These are phyloP conservation scores for Zonitis immaculata DNA, from an alignment of 2,888 invertebrate genomes.

Conservation along the genomic window DNA sequence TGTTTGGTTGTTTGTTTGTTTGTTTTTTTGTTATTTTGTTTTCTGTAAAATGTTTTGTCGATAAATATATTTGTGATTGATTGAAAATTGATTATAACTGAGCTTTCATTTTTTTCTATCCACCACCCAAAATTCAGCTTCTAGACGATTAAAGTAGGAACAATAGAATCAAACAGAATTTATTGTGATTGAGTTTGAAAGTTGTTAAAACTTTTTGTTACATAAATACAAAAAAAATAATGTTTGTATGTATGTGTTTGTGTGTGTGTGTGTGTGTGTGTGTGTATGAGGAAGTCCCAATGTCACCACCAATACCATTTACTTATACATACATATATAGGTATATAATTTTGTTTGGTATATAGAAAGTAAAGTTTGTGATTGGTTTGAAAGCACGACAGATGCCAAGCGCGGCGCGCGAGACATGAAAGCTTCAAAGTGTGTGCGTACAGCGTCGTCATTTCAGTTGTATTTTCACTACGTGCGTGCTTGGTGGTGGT, in stretches of 20 bases:
- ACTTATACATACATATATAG: too few relatives aligned
- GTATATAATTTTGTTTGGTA: conserved; percentile 14
- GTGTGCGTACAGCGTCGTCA: conserved; percentile 40
- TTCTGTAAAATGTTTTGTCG: background rate
- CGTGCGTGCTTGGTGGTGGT: conserved; percentile 47
- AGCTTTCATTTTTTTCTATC: too few relatives aligned
- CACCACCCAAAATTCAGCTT: too few relatives aligned
- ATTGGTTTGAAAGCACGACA: conserved; percentile 47
- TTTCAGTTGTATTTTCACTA: conserved; percentile 45
- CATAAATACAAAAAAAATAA: too few relatives aligned
- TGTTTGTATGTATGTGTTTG: too few relatives aligned
- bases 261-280: too few relatives aligned
- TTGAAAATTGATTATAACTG: background rate
- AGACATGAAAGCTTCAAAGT: conserved; percentile 46
- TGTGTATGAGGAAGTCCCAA: conserved; percentile 14
- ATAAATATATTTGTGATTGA: background rate
- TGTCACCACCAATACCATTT: conserved; percentile 9
- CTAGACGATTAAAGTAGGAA: too few relatives aligned
- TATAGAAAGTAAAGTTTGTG: conserved; percentile 29
- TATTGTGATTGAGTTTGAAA: too few relatives aligned
- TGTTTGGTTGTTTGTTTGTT: too few relatives aligned
- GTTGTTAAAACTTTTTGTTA: too few relatives aligned
- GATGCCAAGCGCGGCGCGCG: conserved; percentile 47
- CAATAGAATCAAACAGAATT: too few relatives aligned
- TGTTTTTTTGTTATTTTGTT: background rate